A percentile compares a stretch with the other conserved stretches of the same genome.
phyloP scores from a whole-genome alignment of 2,113 vertebrate species.

The Maccullochella peelii region DNA sequence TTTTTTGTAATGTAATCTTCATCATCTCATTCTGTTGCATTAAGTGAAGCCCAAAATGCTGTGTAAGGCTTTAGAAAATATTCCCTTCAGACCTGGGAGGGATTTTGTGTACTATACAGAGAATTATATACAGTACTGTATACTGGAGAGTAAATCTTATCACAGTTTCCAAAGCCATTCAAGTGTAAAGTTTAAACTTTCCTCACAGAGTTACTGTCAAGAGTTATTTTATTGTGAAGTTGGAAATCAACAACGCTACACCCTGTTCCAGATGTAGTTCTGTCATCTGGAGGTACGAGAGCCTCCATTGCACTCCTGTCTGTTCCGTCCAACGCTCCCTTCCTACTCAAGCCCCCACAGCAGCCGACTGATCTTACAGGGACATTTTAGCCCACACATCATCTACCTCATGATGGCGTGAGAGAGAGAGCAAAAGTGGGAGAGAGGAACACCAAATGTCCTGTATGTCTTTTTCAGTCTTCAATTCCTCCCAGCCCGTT shows the following conservation, averaged over 20 bases:
- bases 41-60: conserved; percentile 43
- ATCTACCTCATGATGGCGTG: conserved; percentile 19
- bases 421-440: not conserved
- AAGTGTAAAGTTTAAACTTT: conserved; percentile 45
- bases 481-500: conserved; percentile 90
- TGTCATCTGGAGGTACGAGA: not conserved
- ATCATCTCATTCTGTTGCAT: conserved; percentile 46
- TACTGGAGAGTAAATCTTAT: conserved; percentile 43
- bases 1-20: conserved; percentile 46
- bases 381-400: conserved; percentile 28
- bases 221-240: conserved; percentile 20
- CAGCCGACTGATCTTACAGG: conserved; percentile 41
- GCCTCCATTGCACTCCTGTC: not conserved
- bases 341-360: not conserved
- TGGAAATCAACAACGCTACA: not conserved
- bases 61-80: conserved; percentile 44
- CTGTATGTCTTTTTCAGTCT: conserved; percentile 92
- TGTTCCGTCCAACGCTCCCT: not conserved
- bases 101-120: conserved; percentile 29
- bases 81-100: conserved; percentile 15
- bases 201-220: not conserved
- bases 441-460: conserved; percentile 72
- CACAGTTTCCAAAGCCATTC: conserved; percentile 25
- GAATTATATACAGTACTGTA: conserved; percentile 18
- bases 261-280: conserved; percentile 26